Evolutionary conservation across 2,113 vertebrate genomes (phyloP).

Genomic region (Callipepla squamata): DNA sequence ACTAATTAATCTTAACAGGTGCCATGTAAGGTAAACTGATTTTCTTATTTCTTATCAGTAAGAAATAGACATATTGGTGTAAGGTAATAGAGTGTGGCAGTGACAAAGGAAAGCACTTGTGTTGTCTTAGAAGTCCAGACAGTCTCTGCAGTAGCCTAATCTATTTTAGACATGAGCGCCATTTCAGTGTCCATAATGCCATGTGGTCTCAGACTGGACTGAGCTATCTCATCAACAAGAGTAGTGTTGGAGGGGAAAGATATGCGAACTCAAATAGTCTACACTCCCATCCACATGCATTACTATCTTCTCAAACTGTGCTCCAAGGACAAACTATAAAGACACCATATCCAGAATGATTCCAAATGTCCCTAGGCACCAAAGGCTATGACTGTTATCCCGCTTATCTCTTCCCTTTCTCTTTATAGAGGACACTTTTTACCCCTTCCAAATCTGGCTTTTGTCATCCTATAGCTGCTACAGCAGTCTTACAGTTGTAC

Average conservation of each 20-base stretch:
- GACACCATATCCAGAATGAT: not conserved
- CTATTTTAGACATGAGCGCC: not conserved
- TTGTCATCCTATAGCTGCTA: not conserved
- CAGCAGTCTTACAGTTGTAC: not conserved
- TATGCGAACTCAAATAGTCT: not conserved
- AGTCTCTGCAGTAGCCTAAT: not conserved
- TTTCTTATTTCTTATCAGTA: slow-evolving; percentile 5
- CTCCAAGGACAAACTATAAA: not conserved
- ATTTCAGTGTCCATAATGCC: not conserved
- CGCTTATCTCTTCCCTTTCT: not conserved
- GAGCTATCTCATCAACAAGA: not conserved
- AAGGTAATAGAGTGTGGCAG: not conserved
- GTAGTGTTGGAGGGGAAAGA: not conserved
- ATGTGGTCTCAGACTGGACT: not conserved
- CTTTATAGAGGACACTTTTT: not conserved
- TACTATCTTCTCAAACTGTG: not conserved
- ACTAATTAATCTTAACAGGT: slow-evolving; percentile 31
- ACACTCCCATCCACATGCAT: not conserved
- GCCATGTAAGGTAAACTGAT: not conserved
- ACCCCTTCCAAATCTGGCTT: not conserved
- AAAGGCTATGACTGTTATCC: not conserved
- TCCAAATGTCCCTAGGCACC: not conserved
- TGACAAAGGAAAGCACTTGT: not conserved
- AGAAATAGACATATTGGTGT: not conserved
- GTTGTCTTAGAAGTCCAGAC: not conserved